phyloP scores from a whole-genome alignment of 2,113 vertebrate species.

The Todiramphus chloris region DNA sequence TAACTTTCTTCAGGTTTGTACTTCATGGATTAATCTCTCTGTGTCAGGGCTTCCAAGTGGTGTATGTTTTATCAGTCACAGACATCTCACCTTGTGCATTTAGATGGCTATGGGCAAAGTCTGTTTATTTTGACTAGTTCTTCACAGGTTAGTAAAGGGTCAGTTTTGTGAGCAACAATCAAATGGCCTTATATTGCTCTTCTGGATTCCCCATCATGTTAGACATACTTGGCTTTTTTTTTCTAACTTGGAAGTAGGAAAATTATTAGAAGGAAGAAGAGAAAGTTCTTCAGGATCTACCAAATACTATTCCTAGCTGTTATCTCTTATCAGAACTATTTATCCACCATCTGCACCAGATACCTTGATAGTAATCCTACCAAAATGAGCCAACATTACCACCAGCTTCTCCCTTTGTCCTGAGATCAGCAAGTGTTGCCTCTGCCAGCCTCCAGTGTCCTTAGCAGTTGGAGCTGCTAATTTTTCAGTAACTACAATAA shows the following conservation, averaged over 20 bases:
- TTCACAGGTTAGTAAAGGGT: neutral
- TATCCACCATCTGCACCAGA: neutral
- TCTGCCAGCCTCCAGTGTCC: neutral
- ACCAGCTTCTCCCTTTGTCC: neutral
- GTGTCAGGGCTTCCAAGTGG: neutral
- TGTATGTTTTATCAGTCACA: neutral
- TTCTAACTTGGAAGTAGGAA: neutral
- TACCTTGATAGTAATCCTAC: neutral
- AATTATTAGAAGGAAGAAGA: neutral
- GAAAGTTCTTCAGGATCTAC: neutral
- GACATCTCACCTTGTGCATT: neutral
- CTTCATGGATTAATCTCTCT: neutral
- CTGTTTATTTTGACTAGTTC: neutral
- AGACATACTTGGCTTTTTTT: neutral
- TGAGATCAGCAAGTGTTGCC: neutral
- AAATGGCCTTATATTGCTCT: neutral
- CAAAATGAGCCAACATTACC: neutral
- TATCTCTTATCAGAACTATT: neutral
- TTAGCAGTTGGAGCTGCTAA: neutral
- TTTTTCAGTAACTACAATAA: neutral
- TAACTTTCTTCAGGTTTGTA: neutral
- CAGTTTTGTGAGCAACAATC: neutral
- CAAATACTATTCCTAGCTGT: neutral
- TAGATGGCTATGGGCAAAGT: neutral
- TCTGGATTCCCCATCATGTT: neutral